Evolutionary conservation across 1,140 invertebrate species (phyloP).

Genomic region (Ceratina australensis): DNA sequence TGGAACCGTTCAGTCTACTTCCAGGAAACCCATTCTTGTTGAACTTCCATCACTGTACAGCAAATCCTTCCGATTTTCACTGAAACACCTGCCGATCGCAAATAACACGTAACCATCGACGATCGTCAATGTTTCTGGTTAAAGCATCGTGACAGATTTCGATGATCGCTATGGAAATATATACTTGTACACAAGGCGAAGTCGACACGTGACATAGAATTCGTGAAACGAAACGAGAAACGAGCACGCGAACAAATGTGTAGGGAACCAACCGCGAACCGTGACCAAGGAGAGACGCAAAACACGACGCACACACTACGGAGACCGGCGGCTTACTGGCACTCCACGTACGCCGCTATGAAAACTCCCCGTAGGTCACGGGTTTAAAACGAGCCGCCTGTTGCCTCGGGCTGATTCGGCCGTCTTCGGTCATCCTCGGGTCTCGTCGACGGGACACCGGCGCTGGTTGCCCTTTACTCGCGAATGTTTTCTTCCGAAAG

Average conservation of each 20-base stretch:
- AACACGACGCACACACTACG: constrained; percentile 37
- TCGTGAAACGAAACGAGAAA: not conserved
- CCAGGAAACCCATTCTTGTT: not conserved
- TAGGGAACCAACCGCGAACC: not conserved
- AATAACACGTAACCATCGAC: not conserved
- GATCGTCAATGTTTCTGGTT: not conserved
- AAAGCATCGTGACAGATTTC: not conserved
- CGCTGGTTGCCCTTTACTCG: not conserved
- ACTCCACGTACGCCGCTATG: constrained; percentile 17
- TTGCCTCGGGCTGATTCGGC: constrained; percentile 67
- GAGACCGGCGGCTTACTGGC: constrained; percentile 69
- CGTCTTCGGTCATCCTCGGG: constrained; percentile 50
- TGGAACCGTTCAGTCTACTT: constrained; percentile 10
- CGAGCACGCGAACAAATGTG: not conserved
- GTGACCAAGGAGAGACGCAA: not conserved
- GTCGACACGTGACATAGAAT: not conserved
- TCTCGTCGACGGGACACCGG: constrained; percentile 22
- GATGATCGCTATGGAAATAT: not conserved
- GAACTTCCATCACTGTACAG: not conserved
- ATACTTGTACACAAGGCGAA: too few species aligned
- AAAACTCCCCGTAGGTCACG: constrained; percentile 38
- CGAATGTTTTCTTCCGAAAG: not conserved
- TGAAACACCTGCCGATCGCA: not conserved
- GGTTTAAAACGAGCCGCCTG: constrained; percentile 71
- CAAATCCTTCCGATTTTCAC: not conserved